phyloP scores from a whole-genome alignment of 2,888 invertebrate species.

The Campoletis raptor region DNA sequence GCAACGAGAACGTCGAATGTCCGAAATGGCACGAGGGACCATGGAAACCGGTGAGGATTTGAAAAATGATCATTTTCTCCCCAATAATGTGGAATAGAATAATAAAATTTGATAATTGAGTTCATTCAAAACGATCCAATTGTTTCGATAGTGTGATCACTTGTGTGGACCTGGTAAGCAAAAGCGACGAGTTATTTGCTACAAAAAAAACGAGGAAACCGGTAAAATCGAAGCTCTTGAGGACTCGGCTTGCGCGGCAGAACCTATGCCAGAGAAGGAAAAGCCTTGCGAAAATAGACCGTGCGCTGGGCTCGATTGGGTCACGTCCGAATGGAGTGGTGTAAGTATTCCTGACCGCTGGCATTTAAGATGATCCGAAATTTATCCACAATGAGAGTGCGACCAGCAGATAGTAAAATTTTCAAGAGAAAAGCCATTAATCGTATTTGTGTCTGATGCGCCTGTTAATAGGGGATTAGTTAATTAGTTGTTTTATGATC shows the following conservation, averaged over 20 bases:
- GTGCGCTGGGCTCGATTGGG: conserved; percentile 97
- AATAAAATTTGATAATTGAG: background rate
- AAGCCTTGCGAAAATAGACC: conserved; percentile 91
- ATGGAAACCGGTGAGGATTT: conserved; percentile 93
- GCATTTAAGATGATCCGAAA: background rate
- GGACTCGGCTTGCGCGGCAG: conserved; percentile 88
- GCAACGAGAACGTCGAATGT: conserved; percentile 92
- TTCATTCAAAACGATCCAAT: conserved; percentile 20
- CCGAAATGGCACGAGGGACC: conserved; percentile 95
- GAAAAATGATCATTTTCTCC: background rate
- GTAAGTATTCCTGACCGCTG: conserved; percentile 86
- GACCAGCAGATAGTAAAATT: background rate
- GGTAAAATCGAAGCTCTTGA: conserved; percentile 89
- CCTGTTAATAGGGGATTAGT: background rate
- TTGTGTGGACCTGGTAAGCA: conserved; percentile 96
- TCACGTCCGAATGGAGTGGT: conserved; percentile 94
- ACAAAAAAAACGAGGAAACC: conserved; percentile 86
- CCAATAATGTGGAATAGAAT: background rate
- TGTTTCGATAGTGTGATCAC: conserved; percentile 90
- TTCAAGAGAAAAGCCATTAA: background rate
- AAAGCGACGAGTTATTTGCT: conserved; percentile 93
- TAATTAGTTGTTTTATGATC: background rate
- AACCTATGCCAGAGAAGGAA: conserved; percentile 89
- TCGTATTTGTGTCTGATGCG: background rate
- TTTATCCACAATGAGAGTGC: background rate